phyloP scores from a whole-genome alignment of 2,888 invertebrate species.

The Corbicula japonica region DNA sequence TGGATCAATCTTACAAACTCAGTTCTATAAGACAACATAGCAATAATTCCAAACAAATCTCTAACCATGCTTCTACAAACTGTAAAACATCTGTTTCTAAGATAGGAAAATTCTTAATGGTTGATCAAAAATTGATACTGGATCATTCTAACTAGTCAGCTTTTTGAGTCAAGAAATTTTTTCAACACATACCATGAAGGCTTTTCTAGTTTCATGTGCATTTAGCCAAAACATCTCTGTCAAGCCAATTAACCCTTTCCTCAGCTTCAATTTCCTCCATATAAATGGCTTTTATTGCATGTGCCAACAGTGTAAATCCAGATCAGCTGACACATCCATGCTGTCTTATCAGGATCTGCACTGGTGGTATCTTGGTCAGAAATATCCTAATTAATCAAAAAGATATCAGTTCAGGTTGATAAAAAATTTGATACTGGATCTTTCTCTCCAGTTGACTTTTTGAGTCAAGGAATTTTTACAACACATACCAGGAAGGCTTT shows the following conservation, averaged over 20 bases:
- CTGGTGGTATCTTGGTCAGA: too few species aligned
- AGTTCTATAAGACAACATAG: neutral
- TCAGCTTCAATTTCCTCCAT: too few species aligned
- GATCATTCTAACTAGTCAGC: conserved; percentile 23
- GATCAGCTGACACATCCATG: too few species aligned
- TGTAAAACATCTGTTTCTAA: conserved; percentile 25
- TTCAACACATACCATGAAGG: conserved; percentile 22
- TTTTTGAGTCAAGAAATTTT: neutral
- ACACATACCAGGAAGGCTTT: conserved; percentile 21
- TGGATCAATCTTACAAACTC: neutral
- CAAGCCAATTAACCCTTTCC: conserved; percentile 2
- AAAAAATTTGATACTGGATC: conserved; percentile 3
- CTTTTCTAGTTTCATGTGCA: conserved; percentile 7
- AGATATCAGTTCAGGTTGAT: too few species aligned
- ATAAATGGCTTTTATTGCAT: too few species aligned
- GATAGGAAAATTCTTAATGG: conserved; percentile 10
- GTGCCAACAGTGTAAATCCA: too few species aligned
- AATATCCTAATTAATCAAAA: too few species aligned
- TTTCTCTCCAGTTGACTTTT: neutral
- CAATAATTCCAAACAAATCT: neutral
- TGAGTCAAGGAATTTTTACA: neutral
- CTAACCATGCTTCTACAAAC: conserved; percentile 5
- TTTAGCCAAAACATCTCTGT: conserved; percentile 20
- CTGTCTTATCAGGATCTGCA: too few species aligned
- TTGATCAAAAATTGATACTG: neutral